Evolutionary conservation across 2,888 invertebrate genomes (phyloP).

Genomic region (Dendrolimus pini): DNA sequence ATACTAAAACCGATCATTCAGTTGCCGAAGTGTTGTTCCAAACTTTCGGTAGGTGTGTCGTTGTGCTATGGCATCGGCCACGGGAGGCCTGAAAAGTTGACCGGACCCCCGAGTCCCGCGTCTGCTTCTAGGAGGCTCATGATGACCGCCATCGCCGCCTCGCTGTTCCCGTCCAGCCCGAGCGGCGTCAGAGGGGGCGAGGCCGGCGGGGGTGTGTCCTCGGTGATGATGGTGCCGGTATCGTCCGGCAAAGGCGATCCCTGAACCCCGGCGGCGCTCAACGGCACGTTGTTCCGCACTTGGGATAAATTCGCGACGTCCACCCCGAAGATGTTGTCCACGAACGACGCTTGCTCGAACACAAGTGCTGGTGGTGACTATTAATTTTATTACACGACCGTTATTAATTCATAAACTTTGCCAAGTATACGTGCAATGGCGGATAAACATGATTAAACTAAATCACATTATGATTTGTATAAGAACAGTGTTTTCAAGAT

Average conservation of each 20-base stretch:
- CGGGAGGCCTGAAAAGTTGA: constrained; percentile 90
- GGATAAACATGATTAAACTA: too few relatives aligned
- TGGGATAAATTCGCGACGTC: constrained; percentile 26
- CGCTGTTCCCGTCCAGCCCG: constrained; percentile 85
- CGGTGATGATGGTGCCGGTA: constrained; percentile 21
- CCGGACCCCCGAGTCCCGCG: constrained; percentile 91
- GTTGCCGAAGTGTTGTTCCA: too few relatives aligned
- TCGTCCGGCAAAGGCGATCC: constrained; percentile 20
- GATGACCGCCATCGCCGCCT: constrained; percentile 94
- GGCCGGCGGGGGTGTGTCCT: constrained; percentile 21
- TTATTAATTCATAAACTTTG: too few relatives aligned
- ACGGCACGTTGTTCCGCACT: constrained; percentile 53
- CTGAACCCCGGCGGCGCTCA: constrained; percentile 32
- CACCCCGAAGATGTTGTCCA: constrained; percentile 40
- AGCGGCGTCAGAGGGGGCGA: constrained; percentile 43
- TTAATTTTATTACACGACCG: too few relatives aligned
- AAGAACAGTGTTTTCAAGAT: too few relatives aligned
- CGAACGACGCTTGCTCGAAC: constrained; percentile 32
- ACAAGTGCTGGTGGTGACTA: constrained; percentile 2
- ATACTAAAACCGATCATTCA: too few relatives aligned
- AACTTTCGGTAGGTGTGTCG: too few relatives aligned
- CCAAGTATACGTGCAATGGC: too few relatives aligned
- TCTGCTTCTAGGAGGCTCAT: constrained; percentile 94
- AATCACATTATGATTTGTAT: too few relatives aligned
- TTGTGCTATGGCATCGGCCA: constrained; percentile 82